Conservation (phyloP, 1,140 invertebrate genomes). For the Drosophila seguyi region DNA sequence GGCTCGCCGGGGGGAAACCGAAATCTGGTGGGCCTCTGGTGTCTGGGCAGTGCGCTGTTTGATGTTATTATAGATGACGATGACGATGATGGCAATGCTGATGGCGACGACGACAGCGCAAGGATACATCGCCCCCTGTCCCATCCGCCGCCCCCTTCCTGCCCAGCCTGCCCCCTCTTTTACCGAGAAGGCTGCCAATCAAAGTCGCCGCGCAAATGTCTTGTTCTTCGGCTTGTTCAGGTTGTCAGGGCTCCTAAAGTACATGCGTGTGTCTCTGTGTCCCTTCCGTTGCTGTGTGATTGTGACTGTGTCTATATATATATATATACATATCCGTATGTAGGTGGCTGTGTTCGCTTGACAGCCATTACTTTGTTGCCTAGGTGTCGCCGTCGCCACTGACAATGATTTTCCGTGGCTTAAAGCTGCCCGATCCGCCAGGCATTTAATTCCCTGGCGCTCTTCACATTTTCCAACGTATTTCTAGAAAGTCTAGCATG, state of each 20-base stretch:
- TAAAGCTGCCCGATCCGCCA: slow-evolving; percentile 46
- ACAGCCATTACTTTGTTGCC: slow-evolving; percentile 77
- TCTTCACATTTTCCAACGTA: not conserved
- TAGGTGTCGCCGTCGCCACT: slow-evolving; percentile 69
- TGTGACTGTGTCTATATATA: slow-evolving; percentile 8
- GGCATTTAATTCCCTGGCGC: slow-evolving; percentile 15
- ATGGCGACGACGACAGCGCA: slow-evolving; percentile 49
- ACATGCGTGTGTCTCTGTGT: slow-evolving; percentile 46
- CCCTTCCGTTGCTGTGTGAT: slow-evolving; percentile 2
- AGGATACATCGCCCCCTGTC: slow-evolving; percentile 6
- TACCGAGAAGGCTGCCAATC: slow-evolving; percentile 65
- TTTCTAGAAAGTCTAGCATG: not conserved
- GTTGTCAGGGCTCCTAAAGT: slow-evolving; percentile 71
- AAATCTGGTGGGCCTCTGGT: slow-evolving; percentile 52
- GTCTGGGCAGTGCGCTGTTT: slow-evolving; percentile 73
- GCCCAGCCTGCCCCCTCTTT: not conserved
- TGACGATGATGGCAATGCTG: slow-evolving; percentile 63
- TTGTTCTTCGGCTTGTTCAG: slow-evolving; percentile 76
- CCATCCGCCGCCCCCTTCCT: not conserved
- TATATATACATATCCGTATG: slow-evolving; percentile 5
- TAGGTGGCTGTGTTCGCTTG: slow-evolving; percentile 41
- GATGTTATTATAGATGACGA: slow-evolving; percentile 83
- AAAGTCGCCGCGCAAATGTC: slow-evolving; percentile 75
- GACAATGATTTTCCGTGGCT: slow-evolving; percentile 69
- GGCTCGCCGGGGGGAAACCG: slow-evolving; percentile 5